Evolutionary conservation across 2,888 invertebrate genomes (phyloP), one percentile per base, ranked within the genome.

Genomic region (Odontocerum albicorne): DNA sequence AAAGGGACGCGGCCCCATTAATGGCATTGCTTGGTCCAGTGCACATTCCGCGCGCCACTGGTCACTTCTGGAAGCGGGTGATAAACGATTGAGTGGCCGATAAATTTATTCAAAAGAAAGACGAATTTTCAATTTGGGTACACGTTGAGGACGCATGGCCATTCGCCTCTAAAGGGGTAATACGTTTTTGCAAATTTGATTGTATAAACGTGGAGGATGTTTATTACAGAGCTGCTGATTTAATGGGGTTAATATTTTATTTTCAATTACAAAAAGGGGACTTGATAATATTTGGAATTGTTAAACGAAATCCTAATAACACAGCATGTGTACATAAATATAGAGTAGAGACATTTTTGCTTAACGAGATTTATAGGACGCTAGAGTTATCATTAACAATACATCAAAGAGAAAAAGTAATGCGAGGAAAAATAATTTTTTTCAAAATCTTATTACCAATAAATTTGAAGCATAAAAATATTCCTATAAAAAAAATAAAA

Each of bases 11-110:
- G 12, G 27, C 19, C 45, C 45, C 50, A 49, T 59, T 43, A 59
- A 53, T 43, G 49, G 53, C 49, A 33, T 32, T 42, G 33, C 33
- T 43, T 38, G 52, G 36, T 39, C 17, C 49, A 36, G 43, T 12
- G 54, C 36, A 31, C 44, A 27, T 17, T n/a, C 19, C 35, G 17
- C n/a, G 33, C 20, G 49, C n/a, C n/a, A 53, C 42, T 52, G 44
- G 52, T 55, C 55, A 51, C 46, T 58, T 55, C 20, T 49, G 47
- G 36, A n/a, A 31, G n/a, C 47, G 20, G 15, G 51, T 55, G 60
- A 60, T 57, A 55, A 55, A 57, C 52, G 57, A 36, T 49, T 35
- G 49, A 35, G 20, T 43, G 20, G 22, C 10, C 42, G n/a, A 43
- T 50, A 50, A 42, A 39, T 20, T 22, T 33, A 35, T 43, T 21